phyloP scores from a whole-genome alignment of 2,888 invertebrate species.

The Stomorhina lunata region DNA sequence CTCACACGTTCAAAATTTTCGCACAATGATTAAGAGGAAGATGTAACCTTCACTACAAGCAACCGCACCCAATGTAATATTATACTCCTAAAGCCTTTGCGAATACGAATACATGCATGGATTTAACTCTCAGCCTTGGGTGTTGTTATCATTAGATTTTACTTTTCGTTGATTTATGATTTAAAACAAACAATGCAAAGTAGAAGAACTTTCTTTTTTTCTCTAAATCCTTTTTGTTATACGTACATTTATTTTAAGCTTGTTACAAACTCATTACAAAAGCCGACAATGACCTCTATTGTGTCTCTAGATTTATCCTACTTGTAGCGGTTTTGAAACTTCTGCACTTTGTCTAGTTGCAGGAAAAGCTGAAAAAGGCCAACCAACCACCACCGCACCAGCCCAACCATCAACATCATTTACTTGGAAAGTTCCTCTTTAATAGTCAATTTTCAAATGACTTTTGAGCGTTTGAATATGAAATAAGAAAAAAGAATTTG shows the following conservation, averaged over 20 bases:
- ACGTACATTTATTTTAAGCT: conserved; percentile 40
- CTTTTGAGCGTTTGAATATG: conserved; percentile 30
- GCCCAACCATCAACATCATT: conserved; percentile 29
- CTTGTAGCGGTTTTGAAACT: conserved; percentile 64
- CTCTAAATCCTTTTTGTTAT: conserved; percentile 45
- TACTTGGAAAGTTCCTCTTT: conserved; percentile 8
- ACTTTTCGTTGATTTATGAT: conserved; percentile 57
- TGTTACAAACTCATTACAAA: conserved; percentile 65
- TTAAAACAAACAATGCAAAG: conserved; percentile 34
- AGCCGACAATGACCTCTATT: conserved; percentile 52
- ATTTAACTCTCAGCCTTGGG: conserved; percentile 15
- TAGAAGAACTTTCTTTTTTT: not conserved
- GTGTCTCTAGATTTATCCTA: conserved; percentile 53
- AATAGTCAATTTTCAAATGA: not conserved
- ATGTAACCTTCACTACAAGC: not conserved
- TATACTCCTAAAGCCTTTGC: not conserved
- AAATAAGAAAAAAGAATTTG: conserved; percentile 7
- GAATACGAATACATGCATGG: not conserved
- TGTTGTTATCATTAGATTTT: conserved; percentile 32
- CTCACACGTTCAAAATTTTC: conserved; percentile 46
- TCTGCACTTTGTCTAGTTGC: conserved; percentile 29
- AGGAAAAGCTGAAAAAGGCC: not conserved
- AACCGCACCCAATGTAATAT: conserved; percentile 45
- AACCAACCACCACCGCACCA: conserved; percentile 39
- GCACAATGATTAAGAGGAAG: conserved; percentile 44